Percentiles rank a stretch among this genome's conserved stretches.
phyloP scores from a whole-genome alignment of 2,888 invertebrate species.

The Scaptomyza tumidula region DNA sequence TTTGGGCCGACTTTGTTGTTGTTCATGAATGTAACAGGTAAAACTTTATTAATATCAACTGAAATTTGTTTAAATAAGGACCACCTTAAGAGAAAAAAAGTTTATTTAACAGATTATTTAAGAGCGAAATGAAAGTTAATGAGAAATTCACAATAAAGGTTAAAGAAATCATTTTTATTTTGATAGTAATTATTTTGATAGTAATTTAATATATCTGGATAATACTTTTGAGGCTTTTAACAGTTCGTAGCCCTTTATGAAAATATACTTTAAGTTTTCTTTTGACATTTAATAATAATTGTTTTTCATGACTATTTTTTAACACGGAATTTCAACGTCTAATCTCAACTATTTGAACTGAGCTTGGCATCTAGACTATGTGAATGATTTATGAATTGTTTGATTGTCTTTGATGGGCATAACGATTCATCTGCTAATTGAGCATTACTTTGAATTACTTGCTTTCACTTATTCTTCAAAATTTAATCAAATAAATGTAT shows the following conservation, averaged over 20 bases:
- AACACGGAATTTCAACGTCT: neutral
- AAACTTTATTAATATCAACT: conserved; percentile 2
- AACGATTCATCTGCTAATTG: conserved; percentile 51
- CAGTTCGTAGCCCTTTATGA: too few relatives aligned
- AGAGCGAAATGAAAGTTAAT: too few relatives aligned
- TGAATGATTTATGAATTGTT: conserved; percentile 39
- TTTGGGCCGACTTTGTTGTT: conserved; percentile 4
- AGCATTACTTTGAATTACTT: conserved; percentile 44
- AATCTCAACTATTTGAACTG: neutral
- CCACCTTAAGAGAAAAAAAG: too few relatives aligned
- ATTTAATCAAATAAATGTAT: conserved; percentile 4
- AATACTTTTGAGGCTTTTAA: too few relatives aligned
- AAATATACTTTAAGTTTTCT: too few relatives aligned
- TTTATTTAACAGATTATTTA: too few relatives aligned
- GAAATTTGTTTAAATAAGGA: neutral
- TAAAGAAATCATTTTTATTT: too few relatives aligned
- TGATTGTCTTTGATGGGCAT: conserved; percentile 51
- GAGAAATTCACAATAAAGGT: too few relatives aligned
- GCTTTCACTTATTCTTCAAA: conserved; percentile 10
- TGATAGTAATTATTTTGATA: too few relatives aligned
- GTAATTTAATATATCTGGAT: too few relatives aligned
- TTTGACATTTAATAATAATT: too few relatives aligned
- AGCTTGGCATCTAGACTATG: neutral
- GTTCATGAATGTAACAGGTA: neutral
- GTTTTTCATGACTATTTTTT: too few relatives aligned